Conservation (phyloP, 1,140 invertebrate species). For the Microplitis demolitor region DNA sequence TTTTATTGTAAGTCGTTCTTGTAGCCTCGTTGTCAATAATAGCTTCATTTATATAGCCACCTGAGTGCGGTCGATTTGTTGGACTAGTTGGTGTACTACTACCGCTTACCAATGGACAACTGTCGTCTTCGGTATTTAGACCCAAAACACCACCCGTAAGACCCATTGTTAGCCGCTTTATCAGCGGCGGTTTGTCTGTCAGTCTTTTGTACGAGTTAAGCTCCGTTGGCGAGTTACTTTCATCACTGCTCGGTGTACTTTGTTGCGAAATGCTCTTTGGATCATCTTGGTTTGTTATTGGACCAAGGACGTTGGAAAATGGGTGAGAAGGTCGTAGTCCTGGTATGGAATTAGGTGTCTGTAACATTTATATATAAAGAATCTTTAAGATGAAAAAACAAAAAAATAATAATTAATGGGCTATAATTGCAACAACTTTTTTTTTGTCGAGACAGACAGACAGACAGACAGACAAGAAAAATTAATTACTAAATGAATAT, state of each 20-base stretch:
- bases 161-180: conserved; percentile 77
- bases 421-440: too few relatives aligned
- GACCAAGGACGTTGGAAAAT: conserved; percentile 59
- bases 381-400: neutral
- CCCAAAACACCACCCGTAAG: conserved; percentile 62
- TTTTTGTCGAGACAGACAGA: too few relatives aligned
- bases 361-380: neutral
- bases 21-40: conserved; percentile 60
- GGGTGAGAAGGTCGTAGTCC: conserved; percentile 62
- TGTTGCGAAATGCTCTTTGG: conserved; percentile 62
- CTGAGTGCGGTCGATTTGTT: conserved; percentile 69
- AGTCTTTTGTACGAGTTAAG: conserved; percentile 83
- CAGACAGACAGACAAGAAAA: too few relatives aligned
- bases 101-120: conserved; percentile 66
- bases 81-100: conserved; percentile 63
- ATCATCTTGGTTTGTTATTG: conserved; percentile 52
- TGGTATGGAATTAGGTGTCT: conserved; percentile 62
- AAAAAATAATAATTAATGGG: neutral
- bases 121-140: conserved; percentile 64
- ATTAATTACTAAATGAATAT: neutral
- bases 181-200: conserved; percentile 80
- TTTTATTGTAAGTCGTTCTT: conserved; percentile 55
- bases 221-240: conserved; percentile 87
- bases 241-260: conserved; percentile 80
- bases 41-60: conserved; percentile 79